Evolutionary conservation across 2,113 vertebrate species (phyloP).

Genomic region (Fregata magnificens): DNA sequence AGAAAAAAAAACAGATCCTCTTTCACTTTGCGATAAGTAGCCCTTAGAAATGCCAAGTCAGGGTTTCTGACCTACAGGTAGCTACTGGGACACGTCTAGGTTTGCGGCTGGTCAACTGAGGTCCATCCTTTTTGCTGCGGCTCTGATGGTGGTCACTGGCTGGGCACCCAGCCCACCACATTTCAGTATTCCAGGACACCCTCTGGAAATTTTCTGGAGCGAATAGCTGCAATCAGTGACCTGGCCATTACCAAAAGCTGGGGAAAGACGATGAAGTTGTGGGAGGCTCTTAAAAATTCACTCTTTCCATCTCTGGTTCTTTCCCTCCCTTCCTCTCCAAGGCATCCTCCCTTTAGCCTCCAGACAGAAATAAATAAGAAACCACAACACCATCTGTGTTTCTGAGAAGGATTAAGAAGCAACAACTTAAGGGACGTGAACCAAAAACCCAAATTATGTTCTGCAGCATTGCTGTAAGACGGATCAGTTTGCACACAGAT

Average conservation of each 20-base stretch:
- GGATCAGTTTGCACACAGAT: accelerated
- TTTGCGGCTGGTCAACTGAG: neutral
- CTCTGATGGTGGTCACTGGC: neutral
- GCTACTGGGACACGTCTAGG: neutral
- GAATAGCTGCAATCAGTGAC: neutral
- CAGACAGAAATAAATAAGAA: neutral
- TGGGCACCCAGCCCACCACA: neutral
- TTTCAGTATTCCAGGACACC: neutral
- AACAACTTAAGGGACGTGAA: neutral
- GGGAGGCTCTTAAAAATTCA: neutral
- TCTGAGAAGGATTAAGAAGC: neutral
- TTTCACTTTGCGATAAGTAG: neutral
- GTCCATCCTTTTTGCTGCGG: neutral
- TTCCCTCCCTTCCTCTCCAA: neutral
- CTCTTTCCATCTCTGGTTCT: neutral
- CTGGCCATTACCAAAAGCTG: neutral
- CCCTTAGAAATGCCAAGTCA: neutral
- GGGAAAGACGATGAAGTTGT: neutral
- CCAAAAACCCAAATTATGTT: neutral
- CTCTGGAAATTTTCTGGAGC: neutral
- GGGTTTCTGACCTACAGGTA: neutral
- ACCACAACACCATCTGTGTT: neutral
- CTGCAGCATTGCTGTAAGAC: accelerated
- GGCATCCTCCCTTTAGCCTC: neutral
- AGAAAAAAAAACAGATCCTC: neutral